Conservation (phyloP, 1,140 invertebrate genomes). For the Cotesia glomerata region DNA sequence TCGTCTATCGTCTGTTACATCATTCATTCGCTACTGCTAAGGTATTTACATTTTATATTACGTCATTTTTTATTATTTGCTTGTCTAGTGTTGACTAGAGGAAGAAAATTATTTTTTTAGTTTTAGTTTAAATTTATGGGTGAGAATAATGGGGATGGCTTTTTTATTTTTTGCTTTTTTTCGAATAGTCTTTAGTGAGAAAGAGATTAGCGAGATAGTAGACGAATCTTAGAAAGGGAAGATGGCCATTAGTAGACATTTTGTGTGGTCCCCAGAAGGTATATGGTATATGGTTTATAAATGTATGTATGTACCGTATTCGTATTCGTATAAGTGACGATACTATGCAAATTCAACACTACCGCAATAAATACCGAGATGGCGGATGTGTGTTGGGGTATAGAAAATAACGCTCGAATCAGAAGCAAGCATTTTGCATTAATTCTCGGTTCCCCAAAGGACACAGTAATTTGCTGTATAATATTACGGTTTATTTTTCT, state of each 20-base stretch:
- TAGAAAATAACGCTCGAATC: slow-evolving; percentile 33
- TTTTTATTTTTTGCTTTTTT: not conserved
- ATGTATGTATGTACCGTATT: no score
- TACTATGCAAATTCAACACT: slow-evolving; percentile 59
- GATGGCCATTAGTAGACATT: slow-evolving; percentile 61
- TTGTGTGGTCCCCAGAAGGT: slow-evolving; percentile 57
- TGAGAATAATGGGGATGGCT: not conserved
- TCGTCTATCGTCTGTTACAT: not conserved
- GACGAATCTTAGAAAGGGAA: slow-evolving; percentile 3
- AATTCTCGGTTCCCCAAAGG: slow-evolving; percentile 39
- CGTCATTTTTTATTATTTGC: not conserved
- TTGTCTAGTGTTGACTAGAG: no score
- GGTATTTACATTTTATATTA: no score
- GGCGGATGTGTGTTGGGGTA: slow-evolving; percentile 25
- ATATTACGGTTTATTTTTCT: not conserved
- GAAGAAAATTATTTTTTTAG: not conserved
- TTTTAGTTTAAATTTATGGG: no score
- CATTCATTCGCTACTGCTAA: not conserved
- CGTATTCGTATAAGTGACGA: slow-evolving; percentile 41
- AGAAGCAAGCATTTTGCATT: slow-evolving; percentile 52
- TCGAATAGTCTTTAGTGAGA: slow-evolving; percentile 1
- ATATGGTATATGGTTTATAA: no score
- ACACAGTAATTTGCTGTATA: not conserved
- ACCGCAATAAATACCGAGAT: slow-evolving; percentile 61
- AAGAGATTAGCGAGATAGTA: slow-evolving; percentile 2